Base-by-base conservation (phyloP, 2,888 invertebrate genomes). In the Drosophila leonis region DNA sequence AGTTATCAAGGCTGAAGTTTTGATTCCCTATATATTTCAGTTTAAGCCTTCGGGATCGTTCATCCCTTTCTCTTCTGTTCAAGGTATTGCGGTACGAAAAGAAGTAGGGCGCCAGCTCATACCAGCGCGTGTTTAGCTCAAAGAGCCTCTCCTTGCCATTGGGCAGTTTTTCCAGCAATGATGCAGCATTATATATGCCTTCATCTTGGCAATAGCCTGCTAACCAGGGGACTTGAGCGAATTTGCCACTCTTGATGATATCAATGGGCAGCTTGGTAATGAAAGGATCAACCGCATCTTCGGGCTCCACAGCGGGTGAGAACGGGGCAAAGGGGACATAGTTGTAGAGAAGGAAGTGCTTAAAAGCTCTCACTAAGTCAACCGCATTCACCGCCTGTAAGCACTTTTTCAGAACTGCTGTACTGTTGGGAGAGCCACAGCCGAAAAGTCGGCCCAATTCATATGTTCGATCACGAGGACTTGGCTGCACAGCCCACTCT, bases 271-370 rank as follows among this genome's bases (percentile, higher is more conserved):
- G 94, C 71, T 95, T 94, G 0, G 94, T 94, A 7, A 97, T 92
- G 92, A 97, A 96, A 0, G 96, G 95, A 27, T 95, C 93, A 13
- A 92, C 80, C 0, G 92, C 90, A 29, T 88, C 84, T 0, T 90
- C 66, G 0, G 94, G 92, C 82, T 97, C 97, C 0, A 95, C 93
- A 0, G 96, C 95, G 0, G 96, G 96, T 0, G 95, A 96, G 90
- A 97, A 97, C 0, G 96, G 95, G 0, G 96, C 94, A 89, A 96
- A 96, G 70, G 96, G 95, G 90, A 95, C 94, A 83, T 95, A 95
- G 18, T 95, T 91, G 93, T 94, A 95, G 31, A 94, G 93, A 9
- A 90, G 79, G 29, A 92, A 88, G 0, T 72, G n/a, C 15, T 52
- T 29, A 15, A 59, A 59, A 0, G 59, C 55, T 9, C 37, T 18